phyloP scores from a whole-genome alignment of 2,113 vertebrate genomes.

The Notothenia coriiceps region DNA sequence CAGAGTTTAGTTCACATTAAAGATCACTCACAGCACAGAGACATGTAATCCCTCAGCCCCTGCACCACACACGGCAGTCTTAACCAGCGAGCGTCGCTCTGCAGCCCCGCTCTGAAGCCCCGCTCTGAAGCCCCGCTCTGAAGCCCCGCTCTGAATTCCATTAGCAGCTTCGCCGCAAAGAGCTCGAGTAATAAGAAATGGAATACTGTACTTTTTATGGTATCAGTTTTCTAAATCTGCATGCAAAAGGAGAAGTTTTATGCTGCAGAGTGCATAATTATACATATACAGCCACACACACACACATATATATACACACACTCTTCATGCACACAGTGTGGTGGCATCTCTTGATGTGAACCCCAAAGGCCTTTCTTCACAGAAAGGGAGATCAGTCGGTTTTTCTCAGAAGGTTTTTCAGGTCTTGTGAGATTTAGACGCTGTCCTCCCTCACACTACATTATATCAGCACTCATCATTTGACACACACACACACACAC shows the following conservation, averaged over 20 bases:
- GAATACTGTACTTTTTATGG: constrained; percentile 48
- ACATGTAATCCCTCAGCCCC: constrained; percentile 51
- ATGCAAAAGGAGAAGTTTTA: constrained; percentile 67
- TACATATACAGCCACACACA: background rate
- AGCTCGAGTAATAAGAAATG: constrained; percentile 55
- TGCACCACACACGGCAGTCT: constrained; percentile 27
- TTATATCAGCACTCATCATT: background rate
- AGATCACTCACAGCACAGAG: constrained; percentile 52
- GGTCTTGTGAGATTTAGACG: constrained; percentile 4
- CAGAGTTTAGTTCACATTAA: constrained; percentile 32
- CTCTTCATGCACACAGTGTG: background rate
- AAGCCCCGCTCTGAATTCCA: background rate
- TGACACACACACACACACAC: background rate
- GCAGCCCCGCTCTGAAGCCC: background rate
- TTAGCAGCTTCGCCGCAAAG: constrained; percentile 36
- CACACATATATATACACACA: background rate
- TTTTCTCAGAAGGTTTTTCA: constrained; percentile 26
- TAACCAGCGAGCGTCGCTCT: constrained; percentile 11
- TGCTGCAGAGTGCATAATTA: constrained; percentile 36
- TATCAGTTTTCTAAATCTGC: constrained; percentile 53
- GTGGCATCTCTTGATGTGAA: constrained; percentile 12
- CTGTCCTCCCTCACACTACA: background rate
- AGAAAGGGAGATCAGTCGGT: constrained; percentile 6
- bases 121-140: background rate
- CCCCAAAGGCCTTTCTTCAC: constrained; percentile 10